Base-by-base conservation (phyloP, 2,113 vertebrate species). In the human (Homo sapiens) region DNA sequence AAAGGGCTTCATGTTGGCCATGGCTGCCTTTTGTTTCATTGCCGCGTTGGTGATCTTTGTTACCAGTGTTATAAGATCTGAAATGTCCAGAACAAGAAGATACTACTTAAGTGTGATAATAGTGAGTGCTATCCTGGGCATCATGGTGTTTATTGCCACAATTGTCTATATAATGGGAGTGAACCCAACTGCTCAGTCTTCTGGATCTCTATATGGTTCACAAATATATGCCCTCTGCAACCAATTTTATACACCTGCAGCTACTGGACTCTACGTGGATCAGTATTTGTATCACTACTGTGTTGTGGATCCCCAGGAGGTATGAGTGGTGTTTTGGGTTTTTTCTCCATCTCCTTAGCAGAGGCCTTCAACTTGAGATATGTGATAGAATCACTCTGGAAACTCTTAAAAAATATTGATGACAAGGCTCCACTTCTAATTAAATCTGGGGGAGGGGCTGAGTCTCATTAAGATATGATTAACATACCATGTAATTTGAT, bases 241-340 rank as follows among this genome's bases (percentile, higher is more conserved):
- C 64, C 99, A 99, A 97, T 99, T 98, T 96, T 99, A 99, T 93
- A 94, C 97, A 30, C 40, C 99, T 98, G 94, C 85, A 59, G 91
- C 93, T 17, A 96, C 99, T 48, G 99, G 98, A 12, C 93, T 99
- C 97, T 99, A 99, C 93, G 75, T 99, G 97, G 99, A 99, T 98
- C 99, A 99, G 32, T 99, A 99, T 97, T 98, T 99, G 70, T 99
- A 99, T 98, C 99, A 99, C 95, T 99, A 99, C 98, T 99, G 99
- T 83, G 99, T 99, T 95, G 99, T 99, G 97, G 99, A 99, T 64
- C 99, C 99, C 35, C 99, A 99, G 92, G 99, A 99, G 99, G 99
- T 99, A 97, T n/a, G 99, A 90, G 25, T 50, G 75, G 9, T 92
- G 4, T 35, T 79, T 57, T n/a, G 3, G 43, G 72, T 81, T 61